Conservation (phyloP, 2,113 vertebrate genomes). For the Alosa alosa region DNA sequence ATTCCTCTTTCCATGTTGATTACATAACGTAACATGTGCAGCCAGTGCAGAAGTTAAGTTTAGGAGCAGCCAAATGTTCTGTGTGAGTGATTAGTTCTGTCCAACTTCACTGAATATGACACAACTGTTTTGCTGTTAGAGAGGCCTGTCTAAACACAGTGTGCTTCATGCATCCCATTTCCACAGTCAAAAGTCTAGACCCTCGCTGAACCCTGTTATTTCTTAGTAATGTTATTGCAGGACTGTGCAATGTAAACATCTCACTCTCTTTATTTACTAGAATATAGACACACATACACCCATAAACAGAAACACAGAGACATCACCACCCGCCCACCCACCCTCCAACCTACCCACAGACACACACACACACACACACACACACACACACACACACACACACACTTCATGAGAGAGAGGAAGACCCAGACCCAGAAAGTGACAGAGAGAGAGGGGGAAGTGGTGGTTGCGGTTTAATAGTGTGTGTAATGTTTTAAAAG, state of each 20-base stretch:
- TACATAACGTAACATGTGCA: not conserved
- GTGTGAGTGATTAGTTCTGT: not conserved
- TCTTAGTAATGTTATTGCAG: conserved; percentile 23
- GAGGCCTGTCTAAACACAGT: not conserved
- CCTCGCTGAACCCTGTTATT: not conserved
- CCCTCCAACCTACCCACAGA: not conserved
- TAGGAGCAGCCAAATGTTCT: not conserved
- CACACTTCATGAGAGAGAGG: not conserved
- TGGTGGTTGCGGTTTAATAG: conserved; percentile 12
- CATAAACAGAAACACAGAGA: not conserved
- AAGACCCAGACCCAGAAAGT: not conserved
- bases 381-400: not conserved
- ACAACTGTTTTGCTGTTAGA: conserved; percentile 1
- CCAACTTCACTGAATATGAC: not conserved
- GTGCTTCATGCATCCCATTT: not conserved
- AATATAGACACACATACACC: not conserved
- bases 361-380: not conserved
- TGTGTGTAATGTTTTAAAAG: conserved; percentile 26
- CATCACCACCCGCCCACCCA: too few species aligned
- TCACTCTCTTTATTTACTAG: conserved; percentile 46
- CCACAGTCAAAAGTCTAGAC: not conserved
- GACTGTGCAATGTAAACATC: conserved; percentile 52
- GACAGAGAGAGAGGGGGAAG: not conserved
- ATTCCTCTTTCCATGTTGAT: not conserved
- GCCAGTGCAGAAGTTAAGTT: not conserved